Evolutionary conservation across 2,797 vertebrate genomes (phyloP).

Genomic region (Oreochromis grahami): DNA sequence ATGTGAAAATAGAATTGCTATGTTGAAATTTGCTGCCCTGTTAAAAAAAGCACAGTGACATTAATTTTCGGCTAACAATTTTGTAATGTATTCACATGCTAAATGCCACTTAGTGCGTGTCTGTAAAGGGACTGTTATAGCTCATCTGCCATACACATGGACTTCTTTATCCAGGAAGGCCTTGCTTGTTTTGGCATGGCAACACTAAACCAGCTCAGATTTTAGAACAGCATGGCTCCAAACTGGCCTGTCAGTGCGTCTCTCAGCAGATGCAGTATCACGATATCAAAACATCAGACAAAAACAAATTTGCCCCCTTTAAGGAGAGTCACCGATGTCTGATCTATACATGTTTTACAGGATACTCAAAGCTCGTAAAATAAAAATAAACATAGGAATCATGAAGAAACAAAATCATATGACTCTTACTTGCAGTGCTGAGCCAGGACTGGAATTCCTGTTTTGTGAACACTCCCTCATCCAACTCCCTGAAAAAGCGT

Average conservation of each 20-base stretch:
- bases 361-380: neutral
- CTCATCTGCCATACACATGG: neutral
- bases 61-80: neutral
- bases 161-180: neutral
- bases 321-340: neutral
- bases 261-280: neutral
- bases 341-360: neutral
- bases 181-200: neutral
- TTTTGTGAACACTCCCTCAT: slow-evolving; percentile 84
- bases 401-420: neutral
- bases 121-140: neutral
- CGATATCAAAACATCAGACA: neutral
- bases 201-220: neutral
- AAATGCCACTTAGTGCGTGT: neutral
- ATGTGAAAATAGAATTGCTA: neutral
- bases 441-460: slow-evolving; percentile 77
- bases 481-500: slow-evolving; percentile 89
- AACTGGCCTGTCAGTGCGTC: neutral
- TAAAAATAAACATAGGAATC: neutral
- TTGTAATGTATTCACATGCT: neutral
- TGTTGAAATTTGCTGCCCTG: neutral
- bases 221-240: neutral
- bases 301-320: neutral
- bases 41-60: neutral
- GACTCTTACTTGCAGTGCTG: slow-evolving; percentile 68